These are phyloP conservation scores for Lagopus leucura DNA, from an alignment of 2,113 vertebrate species.

Conservation along the genomic window DNA sequence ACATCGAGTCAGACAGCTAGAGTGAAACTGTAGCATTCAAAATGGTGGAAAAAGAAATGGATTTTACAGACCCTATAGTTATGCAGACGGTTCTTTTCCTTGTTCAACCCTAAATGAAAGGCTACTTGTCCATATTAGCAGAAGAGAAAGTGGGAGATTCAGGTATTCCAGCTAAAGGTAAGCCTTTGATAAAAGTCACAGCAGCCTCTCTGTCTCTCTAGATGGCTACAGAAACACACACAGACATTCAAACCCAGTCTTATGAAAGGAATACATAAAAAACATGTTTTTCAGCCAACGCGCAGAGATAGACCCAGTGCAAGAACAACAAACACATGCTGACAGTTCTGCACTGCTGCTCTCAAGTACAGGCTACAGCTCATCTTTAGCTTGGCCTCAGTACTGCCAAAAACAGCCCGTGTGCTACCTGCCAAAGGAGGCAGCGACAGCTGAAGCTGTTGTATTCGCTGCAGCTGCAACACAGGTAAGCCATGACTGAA, in stretches of 20 bases:
- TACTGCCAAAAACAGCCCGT: not conserved
- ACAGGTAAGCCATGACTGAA: not conserved
- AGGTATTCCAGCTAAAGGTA: not conserved
- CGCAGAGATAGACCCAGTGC: not conserved
- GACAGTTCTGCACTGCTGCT: not conserved
- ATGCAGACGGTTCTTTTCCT: not conserved
- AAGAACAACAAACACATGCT: not conserved
- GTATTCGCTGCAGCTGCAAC: not conserved
- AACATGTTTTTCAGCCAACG: accelerated
- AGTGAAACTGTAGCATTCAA: not conserved
- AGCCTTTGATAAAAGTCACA: not conserved
- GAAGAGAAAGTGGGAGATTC: not conserved
- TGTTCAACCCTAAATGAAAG: not conserved
- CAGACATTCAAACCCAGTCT: not conserved
- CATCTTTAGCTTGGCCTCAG: not conserved
- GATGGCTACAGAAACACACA: not conserved
- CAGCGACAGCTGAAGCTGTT: not conserved
- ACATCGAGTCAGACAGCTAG: too few relatives aligned
- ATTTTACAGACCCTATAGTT: not conserved
- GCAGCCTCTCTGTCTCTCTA: not conserved
- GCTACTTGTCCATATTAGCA: not conserved
- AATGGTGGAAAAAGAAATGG: not conserved
- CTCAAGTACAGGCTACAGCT: not conserved
- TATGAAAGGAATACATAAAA: not conserved
- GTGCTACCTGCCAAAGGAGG: not conserved